Evolutionary conservation across 2,797 vertebrate species (phyloP), one percentile per base, ranked within the genome.

Genomic region (Lithobates sylvaticus): DNA sequence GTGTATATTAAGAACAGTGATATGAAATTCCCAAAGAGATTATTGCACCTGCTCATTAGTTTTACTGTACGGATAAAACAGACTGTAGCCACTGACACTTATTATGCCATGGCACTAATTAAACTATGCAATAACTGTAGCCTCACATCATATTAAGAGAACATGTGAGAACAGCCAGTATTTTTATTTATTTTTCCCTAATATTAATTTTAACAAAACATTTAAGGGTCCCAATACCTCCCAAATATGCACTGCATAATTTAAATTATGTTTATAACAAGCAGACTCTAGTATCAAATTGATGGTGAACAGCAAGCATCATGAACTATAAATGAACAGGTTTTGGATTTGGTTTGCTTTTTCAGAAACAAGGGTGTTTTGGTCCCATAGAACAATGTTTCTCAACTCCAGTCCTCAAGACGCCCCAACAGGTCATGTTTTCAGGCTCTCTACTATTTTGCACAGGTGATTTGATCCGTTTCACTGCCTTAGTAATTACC

Each of bases 311-410:
- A 7, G 50, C 16, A 58, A 58, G 54, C 54, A 21, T 18, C 18
- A 58, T 21, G 18, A 58, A 23, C 5, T 58, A 21, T 61, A 61
- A 61, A 47, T 47, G 44, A 47, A 54, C 50, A 54, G 50, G 50
- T 7, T 54, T 54, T 54, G 16, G 50, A 54, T 68, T 82, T 65
- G 21, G 23, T 44, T 64, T 72, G 34, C 12, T 47, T 84, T 50
- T 72, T 72, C 39, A 80, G 16, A 50, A 75, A 65, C 21, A 76
- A 69, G 71, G 26, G 75, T 50, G 36, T 50, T 80, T 80, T 64
- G 42, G 69, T 75, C 13, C 58, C 32, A 74, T 18, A 27, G 58
- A 80, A 77, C 32, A 32, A 3, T 32, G 32, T 32, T 32, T 32
- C 32, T 32, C 32, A 32, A 32, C 32, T 32, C 32, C 32, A 32